These are phyloP conservation scores for Amphipyra tragopoginis DNA, from an alignment of 2,888 invertebrate genomes.

Conservation along the genomic window DNA sequence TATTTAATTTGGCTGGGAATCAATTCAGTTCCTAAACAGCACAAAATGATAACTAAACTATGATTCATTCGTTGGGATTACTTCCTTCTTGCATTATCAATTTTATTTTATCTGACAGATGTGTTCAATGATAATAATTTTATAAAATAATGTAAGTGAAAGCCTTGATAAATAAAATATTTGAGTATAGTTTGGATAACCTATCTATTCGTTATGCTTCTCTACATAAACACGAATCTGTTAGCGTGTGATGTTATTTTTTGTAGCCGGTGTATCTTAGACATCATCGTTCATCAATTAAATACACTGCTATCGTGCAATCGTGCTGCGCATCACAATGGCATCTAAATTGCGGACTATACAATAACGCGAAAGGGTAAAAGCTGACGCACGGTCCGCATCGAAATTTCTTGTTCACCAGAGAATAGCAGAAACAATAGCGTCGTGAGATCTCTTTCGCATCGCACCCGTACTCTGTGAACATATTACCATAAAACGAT, in stretches of 20 bases:
- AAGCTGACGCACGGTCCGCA: conserved; percentile 77
- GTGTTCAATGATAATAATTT: conserved; percentile 51
- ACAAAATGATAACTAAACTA: too few species aligned
- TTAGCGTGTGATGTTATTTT: conserved; percentile 35
- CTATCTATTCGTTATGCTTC: conserved; percentile 18
- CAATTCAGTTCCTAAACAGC: too few species aligned
- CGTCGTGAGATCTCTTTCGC: conserved; percentile 84
- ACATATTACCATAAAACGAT: conserved; percentile 69
- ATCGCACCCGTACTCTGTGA: conserved; percentile 70
- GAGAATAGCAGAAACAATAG: conserved; percentile 83
- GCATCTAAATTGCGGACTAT: conserved; percentile 72
- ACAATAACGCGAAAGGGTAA: conserved; percentile 81
- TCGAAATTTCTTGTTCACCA: conserved; percentile 79
- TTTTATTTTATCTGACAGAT: conserved; percentile 60
- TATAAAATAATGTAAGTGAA: conserved; percentile 36
- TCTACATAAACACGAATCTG: conserved; percentile 16
- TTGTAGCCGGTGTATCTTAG: conserved; percentile 22
- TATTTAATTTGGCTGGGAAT: too few species aligned
- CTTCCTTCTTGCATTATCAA: conserved; percentile 59
- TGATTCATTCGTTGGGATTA: conserved; percentile 35
- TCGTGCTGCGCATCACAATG: conserved; percentile 75
- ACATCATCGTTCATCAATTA: conserved; percentile 60
- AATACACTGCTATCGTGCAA: conserved; percentile 67
- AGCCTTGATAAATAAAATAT: conserved; percentile 24
- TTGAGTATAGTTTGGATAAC: conserved; percentile 13